Base-by-base conservation (phyloP, 2,113 vertebrate genomes). In the Ictalurus furcatus region DNA sequence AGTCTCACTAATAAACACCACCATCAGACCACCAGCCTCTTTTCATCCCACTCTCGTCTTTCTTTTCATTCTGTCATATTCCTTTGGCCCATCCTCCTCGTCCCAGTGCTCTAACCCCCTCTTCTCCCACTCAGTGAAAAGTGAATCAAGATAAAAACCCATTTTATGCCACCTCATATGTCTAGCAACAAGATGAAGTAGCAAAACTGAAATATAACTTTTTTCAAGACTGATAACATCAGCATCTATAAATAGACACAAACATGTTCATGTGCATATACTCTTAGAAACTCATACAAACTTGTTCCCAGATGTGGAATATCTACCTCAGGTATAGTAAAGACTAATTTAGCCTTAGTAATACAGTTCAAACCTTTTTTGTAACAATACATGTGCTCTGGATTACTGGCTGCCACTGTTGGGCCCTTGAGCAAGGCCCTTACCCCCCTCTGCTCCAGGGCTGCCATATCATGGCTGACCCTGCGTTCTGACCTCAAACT, bases 1-100 rank as follows among this genome's bases (percentile, higher is more conserved):
- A 71, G 30, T 88, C 79, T 83, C 23, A 71, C 63, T 88, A 88
- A 88, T 69, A 88, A 82, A 69, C 65, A 82, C 79, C 78, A 56
- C 61, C 34, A 83, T 83, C 52, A 56, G 48, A 37, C 48, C 44
- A 81, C 48, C 78, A 87, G 59, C 76, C 78, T 63, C n/a, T 87
- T 48, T 65, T 67, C 86, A 67, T 19, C 11, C 21, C 74, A 61
- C 28, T 79, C 67, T 30, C 30, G 25, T 59, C 59, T 71, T 81
- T 81, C 65, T 86, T 48, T 79, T 71, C 30, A 16, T 30, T 81
- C n/a, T 37, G 34, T 25, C 65, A 25, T 88, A 3, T 40, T 81
- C 16, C 84, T 40, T 37, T 30, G 2, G 54, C 19, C 67, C n/a
- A 7, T 71, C 30, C 48, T 88, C 82, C 71, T 78, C 40, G 4